Percentiles rank a stretch among this genome's conserved stretches.
phyloP scores from a whole-genome alignment of 2,888 invertebrate genomes.

The Harpalus rufipes region DNA sequence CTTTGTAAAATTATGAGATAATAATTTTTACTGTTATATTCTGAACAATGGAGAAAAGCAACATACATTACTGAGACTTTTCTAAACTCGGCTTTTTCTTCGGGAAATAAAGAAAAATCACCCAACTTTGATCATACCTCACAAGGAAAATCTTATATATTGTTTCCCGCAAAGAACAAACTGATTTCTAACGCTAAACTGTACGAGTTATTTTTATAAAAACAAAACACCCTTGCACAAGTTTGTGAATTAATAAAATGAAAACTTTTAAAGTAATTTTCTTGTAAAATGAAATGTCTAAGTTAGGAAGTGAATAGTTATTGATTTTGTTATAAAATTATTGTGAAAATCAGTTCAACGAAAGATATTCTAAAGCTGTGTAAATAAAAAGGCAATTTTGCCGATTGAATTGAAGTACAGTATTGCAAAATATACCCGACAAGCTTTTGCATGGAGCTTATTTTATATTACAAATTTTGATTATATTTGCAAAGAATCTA shows the following conservation, averaged over 20 bases:
- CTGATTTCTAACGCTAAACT: conserved; percentile 35
- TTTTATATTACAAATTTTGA: not conserved
- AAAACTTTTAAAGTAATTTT: conserved; percentile 2
- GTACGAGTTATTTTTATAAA: not conserved
- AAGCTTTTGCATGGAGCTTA: not conserved
- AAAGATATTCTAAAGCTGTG: not conserved
- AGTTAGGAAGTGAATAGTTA: conserved; percentile 7
- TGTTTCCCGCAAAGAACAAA: conserved; percentile 41
- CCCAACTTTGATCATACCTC: conserved; percentile 55
- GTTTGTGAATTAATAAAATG: conserved; percentile 14
- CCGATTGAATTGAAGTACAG: not conserved
- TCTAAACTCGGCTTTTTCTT: conserved; percentile 30
- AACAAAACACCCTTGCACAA: not conserved
- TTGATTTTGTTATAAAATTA: conserved; percentile 26
- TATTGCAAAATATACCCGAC: not conserved
- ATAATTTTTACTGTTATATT: conserved; percentile 50
- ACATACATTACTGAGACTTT: conserved; percentile 43
- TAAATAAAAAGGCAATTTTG: not conserved
- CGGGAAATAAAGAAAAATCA: conserved; percentile 58
- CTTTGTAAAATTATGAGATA: conserved; percentile 53
- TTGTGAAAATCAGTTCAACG: conserved; percentile 8
- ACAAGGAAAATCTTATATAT: conserved; percentile 30
- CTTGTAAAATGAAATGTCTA: conserved; percentile 27
- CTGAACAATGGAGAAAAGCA: conserved; percentile 27
- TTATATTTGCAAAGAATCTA: not conserved